Conservation (phyloP, 2,888 invertebrate genomes). For the Petrolisthes manimaculis region DNA sequence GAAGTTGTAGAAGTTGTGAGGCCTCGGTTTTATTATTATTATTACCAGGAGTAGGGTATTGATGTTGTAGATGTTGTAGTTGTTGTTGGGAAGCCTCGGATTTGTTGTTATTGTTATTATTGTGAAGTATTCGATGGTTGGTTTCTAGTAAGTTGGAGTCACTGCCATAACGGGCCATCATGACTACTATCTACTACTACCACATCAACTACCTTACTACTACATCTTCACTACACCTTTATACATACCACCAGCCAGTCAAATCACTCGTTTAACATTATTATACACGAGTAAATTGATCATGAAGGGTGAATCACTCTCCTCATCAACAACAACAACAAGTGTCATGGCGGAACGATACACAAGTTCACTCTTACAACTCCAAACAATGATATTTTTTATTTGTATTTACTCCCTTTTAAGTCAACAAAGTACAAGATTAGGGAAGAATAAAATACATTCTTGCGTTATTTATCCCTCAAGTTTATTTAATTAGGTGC, state of each 20-base stretch:
- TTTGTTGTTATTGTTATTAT: slow-evolving; percentile 6
- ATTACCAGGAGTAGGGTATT: too few relatives aligned
- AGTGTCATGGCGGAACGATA: slow-evolving; percentile 65
- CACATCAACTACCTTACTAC: slow-evolving; percentile 6
- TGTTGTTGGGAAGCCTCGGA: slow-evolving; percentile 36
- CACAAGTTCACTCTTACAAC: slow-evolving; percentile 15
- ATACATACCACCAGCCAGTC: slow-evolving; percentile 5
- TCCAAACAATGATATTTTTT: slow-evolving; percentile 56
- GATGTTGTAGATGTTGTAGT: too few relatives aligned
- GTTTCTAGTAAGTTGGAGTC: slow-evolving; percentile 50
- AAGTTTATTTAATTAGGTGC: background rate
- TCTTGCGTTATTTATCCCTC: background rate
- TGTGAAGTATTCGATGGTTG: slow-evolving; percentile 46
- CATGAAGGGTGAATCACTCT: slow-evolving; percentile 33
- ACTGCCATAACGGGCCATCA: slow-evolving; percentile 60
- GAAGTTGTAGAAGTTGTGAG: too few relatives aligned
- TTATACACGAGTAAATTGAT: background rate
- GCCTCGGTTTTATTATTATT: too few relatives aligned
- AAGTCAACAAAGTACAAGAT: background rate
- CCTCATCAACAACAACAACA: slow-evolving; percentile 44
- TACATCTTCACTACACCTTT: slow-evolving; percentile 39
- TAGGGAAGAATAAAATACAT: background rate
- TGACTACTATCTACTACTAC: background rate
- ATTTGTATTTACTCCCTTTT: background rate
- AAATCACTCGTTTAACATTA: slow-evolving; percentile 8